Conservation (phyloP, 37 sponge, comb jelly and placozoan species). For the Oscarella lobularis region DNA sequence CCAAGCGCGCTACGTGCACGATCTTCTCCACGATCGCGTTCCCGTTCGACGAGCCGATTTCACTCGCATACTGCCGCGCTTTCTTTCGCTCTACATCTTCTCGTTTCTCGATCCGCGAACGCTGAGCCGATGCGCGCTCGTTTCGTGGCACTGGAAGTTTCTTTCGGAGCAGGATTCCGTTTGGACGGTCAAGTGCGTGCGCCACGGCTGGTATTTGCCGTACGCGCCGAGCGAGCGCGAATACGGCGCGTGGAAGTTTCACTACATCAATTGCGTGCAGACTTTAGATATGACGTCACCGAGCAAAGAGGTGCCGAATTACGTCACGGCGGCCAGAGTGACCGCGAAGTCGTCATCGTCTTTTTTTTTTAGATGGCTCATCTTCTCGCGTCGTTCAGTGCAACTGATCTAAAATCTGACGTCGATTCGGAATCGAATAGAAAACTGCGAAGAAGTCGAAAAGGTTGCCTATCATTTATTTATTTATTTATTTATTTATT, state of each 20-base stretch:
- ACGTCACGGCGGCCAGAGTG: too few species aligned
- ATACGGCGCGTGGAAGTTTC: conserved; percentile 32
- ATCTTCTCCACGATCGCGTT: background rate
- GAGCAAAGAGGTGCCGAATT: conserved; percentile 5
- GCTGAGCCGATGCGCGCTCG: conserved; percentile 9
- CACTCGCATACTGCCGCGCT: conserved; percentile 7
- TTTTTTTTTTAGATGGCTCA: too few species aligned
- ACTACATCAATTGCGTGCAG: conserved; percentile 13
- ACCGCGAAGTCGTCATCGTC: too few species aligned
- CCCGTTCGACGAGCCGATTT: conserved; percentile 3
- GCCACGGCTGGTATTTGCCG: conserved; percentile 29
- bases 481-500: background rate
- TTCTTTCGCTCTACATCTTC: conserved; percentile 13
- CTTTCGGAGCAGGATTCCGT: conserved; percentile 22
- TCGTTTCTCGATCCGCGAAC: conserved; percentile 9
- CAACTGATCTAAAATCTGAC: too few species aligned
- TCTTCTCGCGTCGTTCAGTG: too few species aligned
- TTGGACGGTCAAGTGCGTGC: conserved; percentile 24
- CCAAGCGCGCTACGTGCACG: background rate
- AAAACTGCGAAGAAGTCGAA: too few species aligned
- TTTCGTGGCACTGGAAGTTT: conserved; percentile 25
- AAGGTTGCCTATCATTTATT: background rate
- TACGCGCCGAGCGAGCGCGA: conserved; percentile 20
- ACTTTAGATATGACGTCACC: background rate
- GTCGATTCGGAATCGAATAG: too few species aligned